These are phyloP conservation scores for Escarpia spicata DNA, from an alignment of 2,888 invertebrate species.

Conservation along the genomic window DNA sequence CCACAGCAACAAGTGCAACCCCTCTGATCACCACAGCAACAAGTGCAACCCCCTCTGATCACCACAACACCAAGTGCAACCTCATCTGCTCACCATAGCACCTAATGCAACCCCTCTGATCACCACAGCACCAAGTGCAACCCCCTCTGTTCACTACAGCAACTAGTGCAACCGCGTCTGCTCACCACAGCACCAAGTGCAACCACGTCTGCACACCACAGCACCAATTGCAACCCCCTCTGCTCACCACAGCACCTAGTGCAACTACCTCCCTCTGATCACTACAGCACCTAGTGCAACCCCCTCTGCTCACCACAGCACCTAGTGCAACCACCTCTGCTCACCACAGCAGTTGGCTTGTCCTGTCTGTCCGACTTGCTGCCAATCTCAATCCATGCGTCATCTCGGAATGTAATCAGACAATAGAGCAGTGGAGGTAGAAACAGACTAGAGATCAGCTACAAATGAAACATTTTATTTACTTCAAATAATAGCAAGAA, in stretches of 20 bases:
- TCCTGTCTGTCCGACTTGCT: not conserved
- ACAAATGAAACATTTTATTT: not conserved
- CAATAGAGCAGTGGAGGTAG: not conserved
- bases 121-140: too few relatives aligned
- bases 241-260: not conserved
- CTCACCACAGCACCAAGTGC: not conserved
- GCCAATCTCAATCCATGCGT: slow-evolving; percentile 17
- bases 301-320: not conserved
- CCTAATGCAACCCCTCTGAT: too few relatives aligned
- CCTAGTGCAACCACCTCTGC: not conserved
- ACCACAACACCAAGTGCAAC: too few relatives aligned
- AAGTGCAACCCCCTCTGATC: too few relatives aligned
- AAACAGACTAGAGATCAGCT: not conserved
- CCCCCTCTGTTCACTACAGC: too few relatives aligned
- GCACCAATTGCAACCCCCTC: not conserved
- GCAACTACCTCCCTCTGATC: not conserved
- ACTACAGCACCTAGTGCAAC: not conserved
- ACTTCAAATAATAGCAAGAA: not conserved
- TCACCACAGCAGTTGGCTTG: not conserved
- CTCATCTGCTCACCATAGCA: too few relatives aligned
- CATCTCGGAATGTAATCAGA: not conserved
- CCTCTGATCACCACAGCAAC: not conserved
- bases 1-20: not conserved
- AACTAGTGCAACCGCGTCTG: too few relatives aligned
- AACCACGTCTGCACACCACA: not conserved